Conservation (phyloP, 2,113 vertebrate species). For the Macquaria australasica region DNA sequence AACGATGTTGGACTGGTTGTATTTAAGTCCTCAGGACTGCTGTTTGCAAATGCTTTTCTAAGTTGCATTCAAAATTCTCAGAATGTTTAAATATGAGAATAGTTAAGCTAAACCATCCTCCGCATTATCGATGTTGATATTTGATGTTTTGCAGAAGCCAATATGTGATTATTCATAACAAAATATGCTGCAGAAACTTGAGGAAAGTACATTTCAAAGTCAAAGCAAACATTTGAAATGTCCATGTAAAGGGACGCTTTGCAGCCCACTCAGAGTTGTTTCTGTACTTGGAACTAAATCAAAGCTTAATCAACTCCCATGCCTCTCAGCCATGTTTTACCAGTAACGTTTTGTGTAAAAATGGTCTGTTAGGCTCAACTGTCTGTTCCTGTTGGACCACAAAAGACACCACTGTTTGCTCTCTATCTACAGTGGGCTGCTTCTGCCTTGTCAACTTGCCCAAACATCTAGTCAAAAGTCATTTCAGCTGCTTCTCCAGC, state of each 20-base stretch:
- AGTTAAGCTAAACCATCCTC: constrained; percentile 6
- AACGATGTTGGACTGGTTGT: constrained; percentile 20
- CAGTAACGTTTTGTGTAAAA: constrained; percentile 33
- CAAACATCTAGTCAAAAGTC: constrained; percentile 45
- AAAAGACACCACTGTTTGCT: constrained; percentile 33
- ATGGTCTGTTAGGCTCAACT: constrained; percentile 21
- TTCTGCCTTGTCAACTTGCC: constrained; percentile 53
- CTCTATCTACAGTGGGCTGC: constrained; percentile 9
- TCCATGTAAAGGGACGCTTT: constrained; percentile 7
- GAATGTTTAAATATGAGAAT: constrained; percentile 2
- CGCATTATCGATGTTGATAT: background rate
- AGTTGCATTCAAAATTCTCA: background rate
- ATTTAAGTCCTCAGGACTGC: constrained; percentile 19
- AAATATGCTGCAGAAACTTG: background rate
- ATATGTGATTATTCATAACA: background rate
- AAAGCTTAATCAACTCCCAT: constrained; percentile 59
- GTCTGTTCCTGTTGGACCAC: constrained; percentile 45
- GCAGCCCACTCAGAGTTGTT: constrained; percentile 27
- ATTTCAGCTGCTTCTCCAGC: constrained; percentile 45
- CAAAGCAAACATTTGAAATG: constrained; percentile 26
- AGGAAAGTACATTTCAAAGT: constrained; percentile 19
- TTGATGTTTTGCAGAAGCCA: constrained; percentile 1
- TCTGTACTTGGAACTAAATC: constrained; percentile 69
- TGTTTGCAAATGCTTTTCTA: background rate
- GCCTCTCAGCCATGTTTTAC: constrained; percentile 33